Evolutionary conservation across 2,113 vertebrate genomes (phyloP), one percentile per base, ranked within the genome.

Genomic region (Cricetomys ansorgei): DNA sequence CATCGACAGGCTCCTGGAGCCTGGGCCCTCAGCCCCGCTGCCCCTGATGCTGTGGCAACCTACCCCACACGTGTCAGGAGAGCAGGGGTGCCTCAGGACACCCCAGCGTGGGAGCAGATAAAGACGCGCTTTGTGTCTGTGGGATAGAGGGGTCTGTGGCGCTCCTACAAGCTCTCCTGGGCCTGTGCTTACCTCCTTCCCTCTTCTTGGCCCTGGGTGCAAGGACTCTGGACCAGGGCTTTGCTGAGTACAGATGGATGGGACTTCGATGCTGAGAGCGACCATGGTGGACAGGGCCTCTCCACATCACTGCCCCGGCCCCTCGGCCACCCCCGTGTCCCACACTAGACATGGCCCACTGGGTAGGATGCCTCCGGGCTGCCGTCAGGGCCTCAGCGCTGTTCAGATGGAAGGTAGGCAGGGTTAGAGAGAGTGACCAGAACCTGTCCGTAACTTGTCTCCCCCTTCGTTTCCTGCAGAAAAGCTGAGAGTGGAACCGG

Each of bases 401-500:
- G 1, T 43, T 57, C 76, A 9, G 16, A 59, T 0, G 64, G 55
- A 72, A 72, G 87, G 55, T 19, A 48, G 62, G 23, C 17, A 5
- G 23, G n/a, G 57, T 73, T n/a, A 92, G 16, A 11, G 23, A 16
- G 13, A 1, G 21, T 50, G 69, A 13, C 34, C 45, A 69, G 40
- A 67, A 37, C 19, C 13, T 67, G 9, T 37, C 80, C 37, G 0
- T 45, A 48, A 81, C 40, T 86, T 48, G n/a, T 9, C 90, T 59
- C 13, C 16, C 2, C 25, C 13, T 29, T 55, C 91, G 25, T 94
- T 75, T 97, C 88, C 97, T 65, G 0, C 98, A 99, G 99, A 94
- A 99, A 99, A 98, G 99, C 99, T 0, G 97, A 97, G 45, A 23
- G 99, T 0, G 99, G 98, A 96, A 99, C 99, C 65, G 99, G 99